Base-by-base conservation (phyloP, 2,797 vertebrate species). In the Amazonetta brasiliensis region DNA sequence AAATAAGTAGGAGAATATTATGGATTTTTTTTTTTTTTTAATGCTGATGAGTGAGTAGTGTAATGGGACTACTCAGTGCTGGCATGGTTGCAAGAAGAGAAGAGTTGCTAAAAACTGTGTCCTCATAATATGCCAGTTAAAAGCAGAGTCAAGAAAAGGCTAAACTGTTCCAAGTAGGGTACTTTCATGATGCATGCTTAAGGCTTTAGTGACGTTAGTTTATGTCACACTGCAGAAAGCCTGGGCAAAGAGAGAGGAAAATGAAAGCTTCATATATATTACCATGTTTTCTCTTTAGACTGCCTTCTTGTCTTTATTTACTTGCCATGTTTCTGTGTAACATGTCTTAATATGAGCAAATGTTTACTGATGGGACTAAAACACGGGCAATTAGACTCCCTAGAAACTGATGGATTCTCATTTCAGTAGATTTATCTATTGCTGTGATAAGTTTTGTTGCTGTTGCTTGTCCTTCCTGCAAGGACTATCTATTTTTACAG, bases 11-110 rank as follows among this genome's bases (percentile, higher is more conserved):
- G 58, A 80, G 28, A 44, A 63, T 18, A 12, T 21, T 6, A 10
- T 21, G 37, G 60, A 26, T 76, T 43, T n/a, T 35, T 74, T 12
- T 54, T 46, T 30, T 23, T 76, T 39, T 56, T 62, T 54, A 43
- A 44, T 26, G 46, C 64, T 56, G 19, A 26, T 58, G 37, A 56
- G 41, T 55, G 31, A 35, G 28, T 9, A 54, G n/a, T 30, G 25
- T 11, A 22, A 7, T 1, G 13, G 52, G 19, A 50, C 44, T 50
- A 7, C 22, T 55, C 1, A 1, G 1, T 33, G 35, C 35, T 30
- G 16, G 19, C 11, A 1, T 14, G 25, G 54, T 50, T 64, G 71
- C 39, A 22, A 28, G 59, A 59, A 67, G 44, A 33, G 31, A 21
- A 63, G 41, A 31, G 31, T 16, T 30, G 7, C n/a, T 39, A 41